Conservation (phyloP, 35 echinoderm and acorn worm genomes). For the Ophioderma brevispina region DNA sequence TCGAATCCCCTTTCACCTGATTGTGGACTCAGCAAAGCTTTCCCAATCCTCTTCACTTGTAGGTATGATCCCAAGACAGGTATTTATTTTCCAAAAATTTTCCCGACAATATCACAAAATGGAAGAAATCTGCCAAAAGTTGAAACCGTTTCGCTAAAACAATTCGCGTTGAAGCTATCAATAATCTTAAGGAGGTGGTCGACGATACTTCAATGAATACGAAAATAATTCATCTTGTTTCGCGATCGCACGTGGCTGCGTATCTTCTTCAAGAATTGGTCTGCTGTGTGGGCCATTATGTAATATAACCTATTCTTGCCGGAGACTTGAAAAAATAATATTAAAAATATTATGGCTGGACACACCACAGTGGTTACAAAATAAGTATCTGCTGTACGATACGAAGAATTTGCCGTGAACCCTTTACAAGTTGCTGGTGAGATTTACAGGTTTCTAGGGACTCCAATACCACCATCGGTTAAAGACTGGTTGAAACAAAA, state of each 20-base stretch:
- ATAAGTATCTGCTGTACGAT: background rate
- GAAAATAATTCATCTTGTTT: background rate
- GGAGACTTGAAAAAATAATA: background rate
- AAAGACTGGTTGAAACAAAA: background rate
- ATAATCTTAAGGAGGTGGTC: background rate
- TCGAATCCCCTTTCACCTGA: no score
- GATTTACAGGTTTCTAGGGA: background rate
- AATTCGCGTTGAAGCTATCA: background rate
- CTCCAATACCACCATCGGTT: background rate
- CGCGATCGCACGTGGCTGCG: background rate
- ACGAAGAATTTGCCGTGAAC: background rate
- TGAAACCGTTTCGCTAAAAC: background rate
- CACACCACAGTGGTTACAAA: background rate
- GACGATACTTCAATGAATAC: background rate
- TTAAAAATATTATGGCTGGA: background rate
- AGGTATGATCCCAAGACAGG: background rate
- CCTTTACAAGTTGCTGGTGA: background rate
- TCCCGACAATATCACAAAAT: background rate
- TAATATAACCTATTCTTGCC: background rate
- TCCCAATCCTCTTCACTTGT: no score
- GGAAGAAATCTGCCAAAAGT: background rate
- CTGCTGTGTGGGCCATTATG: background rate
- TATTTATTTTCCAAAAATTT: background rate
- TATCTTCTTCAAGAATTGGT: background rate
- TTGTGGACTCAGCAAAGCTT: no score